Evolutionary conservation across 2,888 invertebrate genomes (phyloP).

Genomic region (Epinotia ramella): DNA sequence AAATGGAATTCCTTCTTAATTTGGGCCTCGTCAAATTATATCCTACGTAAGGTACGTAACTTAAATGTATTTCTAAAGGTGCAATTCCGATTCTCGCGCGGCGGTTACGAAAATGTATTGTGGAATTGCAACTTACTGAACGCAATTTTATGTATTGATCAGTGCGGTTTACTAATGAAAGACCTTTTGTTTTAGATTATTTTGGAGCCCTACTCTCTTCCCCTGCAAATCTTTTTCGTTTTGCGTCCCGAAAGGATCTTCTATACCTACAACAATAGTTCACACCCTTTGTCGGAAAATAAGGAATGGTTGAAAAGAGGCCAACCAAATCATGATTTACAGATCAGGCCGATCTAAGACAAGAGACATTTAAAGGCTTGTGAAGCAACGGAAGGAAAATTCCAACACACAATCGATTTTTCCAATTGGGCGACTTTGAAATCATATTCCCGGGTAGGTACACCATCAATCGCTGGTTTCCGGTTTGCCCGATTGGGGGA

Average conservation of each 20-base stretch:
- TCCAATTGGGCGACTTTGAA: slow-evolving; percentile 5
- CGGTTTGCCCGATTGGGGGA: neutral
- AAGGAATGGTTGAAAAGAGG: neutral
- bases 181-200: slow-evolving; percentile 16
- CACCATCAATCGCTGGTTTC: neutral
- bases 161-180: neutral
- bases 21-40: slow-evolving; percentile 22
- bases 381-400: slow-evolving; percentile 16
- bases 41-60: slow-evolving; percentile 24
- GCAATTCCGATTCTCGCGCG: no score
- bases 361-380: slow-evolving; percentile 25
- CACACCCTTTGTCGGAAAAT: neutral
- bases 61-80: neutral
- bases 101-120: no score
- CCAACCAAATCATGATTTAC: neutral
- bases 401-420: slow-evolving; percentile 6
- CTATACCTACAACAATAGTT: neutral
- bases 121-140: no score
- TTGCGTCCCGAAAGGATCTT: slow-evolving; percentile 23
- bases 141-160: neutral
- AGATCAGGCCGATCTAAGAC: neutral
- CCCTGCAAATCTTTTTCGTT: neutral
- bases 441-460: slow-evolving; percentile 3
- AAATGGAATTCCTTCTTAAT: slow-evolving; percentile 31
- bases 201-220: slow-evolving; percentile 1